Conservation (phyloP, 2,797 vertebrate species). For the Thamnophis elegans region DNA sequence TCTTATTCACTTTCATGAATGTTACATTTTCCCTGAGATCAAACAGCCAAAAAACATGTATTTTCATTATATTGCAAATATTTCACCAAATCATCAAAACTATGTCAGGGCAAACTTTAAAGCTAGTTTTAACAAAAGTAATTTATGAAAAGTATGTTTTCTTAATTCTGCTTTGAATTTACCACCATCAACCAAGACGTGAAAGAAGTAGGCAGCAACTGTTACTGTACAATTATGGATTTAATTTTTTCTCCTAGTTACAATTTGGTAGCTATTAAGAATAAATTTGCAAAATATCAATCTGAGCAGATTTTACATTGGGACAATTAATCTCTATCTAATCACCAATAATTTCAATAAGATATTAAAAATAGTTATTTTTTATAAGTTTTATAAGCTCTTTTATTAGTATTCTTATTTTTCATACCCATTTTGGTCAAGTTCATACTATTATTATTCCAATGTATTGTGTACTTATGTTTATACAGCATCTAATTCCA, state of each 20-base stretch:
- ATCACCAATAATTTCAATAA: neutral
- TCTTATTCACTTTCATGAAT: neutral
- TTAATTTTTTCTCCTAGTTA: neutral
- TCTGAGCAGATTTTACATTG: neutral
- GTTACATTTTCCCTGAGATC: conserved; percentile 41
- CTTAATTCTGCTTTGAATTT: conserved; percentile 21
- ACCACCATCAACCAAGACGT: neutral
- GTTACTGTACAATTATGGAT: neutral
- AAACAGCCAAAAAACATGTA: conserved; percentile 47
- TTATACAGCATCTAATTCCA: neutral
- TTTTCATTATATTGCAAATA: conserved; percentile 50
- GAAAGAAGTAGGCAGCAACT: conserved; percentile 14
- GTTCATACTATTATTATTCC: neutral
- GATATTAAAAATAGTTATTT: neutral
- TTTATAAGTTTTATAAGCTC: neutral
- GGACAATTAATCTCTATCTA: neutral
- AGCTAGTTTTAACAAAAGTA: conserved; percentile 13
- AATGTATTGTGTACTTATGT: neutral
- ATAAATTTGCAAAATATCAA: neutral
- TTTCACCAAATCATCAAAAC: conserved; percentile 47
- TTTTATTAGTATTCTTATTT: neutral
- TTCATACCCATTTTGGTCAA: neutral
- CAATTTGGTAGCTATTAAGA: neutral
- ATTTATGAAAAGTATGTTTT: conserved; percentile 21
- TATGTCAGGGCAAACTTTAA: conserved; percentile 41